Evolutionary conservation across 2,888 invertebrate species (phyloP).

Genomic region (Drosophila setosimentum): DNA sequence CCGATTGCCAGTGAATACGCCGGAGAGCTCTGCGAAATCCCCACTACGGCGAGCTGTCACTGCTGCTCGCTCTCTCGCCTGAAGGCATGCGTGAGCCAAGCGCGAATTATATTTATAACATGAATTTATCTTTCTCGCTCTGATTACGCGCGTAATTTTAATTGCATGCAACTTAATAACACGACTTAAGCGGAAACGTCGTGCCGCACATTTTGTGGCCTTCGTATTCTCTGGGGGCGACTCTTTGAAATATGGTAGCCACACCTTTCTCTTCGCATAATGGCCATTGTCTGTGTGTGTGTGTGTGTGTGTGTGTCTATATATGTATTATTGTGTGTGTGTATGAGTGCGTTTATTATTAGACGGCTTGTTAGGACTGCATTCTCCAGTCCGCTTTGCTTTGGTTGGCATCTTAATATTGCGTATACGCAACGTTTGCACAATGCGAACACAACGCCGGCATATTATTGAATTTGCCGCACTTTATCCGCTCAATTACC

Average conservation of each 20-base stretch:
- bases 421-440: constrained; percentile 56
- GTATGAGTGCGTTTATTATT: neutral
- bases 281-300: constrained; percentile 2
- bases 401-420: constrained; percentile 40
- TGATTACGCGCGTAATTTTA: constrained; percentile 81
- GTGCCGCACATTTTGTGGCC: constrained; percentile 20
- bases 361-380: constrained; percentile 43
- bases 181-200: constrained; percentile 50
- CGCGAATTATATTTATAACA: constrained; percentile 76
- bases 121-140: constrained; percentile 80
- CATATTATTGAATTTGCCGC: constrained; percentile 45
- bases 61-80: constrained; percentile 8
- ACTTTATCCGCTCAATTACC: constrained; percentile 37
- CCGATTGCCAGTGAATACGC: constrained; percentile 69
- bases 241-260: constrained; percentile 34
- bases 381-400: constrained; percentile 33
- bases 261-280: constrained; percentile 45
- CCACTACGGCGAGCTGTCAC: constrained; percentile 17
- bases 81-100: constrained; percentile 50
- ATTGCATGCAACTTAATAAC: constrained; percentile 80
- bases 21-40: constrained; percentile 48
- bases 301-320: neutral
- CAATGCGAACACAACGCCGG: constrained; percentile 28
- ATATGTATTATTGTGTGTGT: neutral
- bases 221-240: constrained; percentile 13